Conservation (phyloP, 1,140 invertebrate species). For the Lepidotrigona ventralis region DNA sequence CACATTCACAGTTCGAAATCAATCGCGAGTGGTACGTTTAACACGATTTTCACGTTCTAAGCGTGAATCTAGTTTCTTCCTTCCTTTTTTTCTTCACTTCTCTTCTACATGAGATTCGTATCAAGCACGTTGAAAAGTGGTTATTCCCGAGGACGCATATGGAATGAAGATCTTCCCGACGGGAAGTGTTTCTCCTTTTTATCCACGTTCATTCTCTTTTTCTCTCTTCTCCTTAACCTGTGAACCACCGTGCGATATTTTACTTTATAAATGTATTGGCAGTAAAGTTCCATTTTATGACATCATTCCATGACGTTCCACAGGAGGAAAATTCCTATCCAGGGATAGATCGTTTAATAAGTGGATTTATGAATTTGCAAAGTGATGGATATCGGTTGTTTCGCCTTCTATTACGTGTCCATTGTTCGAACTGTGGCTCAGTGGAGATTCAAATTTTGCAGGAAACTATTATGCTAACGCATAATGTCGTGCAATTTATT, state of each 20-base stretch:
- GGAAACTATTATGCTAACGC: background rate
- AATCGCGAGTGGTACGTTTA: background rate
- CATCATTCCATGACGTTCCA: background rate
- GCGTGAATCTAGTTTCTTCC: background rate
- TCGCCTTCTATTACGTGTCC: too few relatives aligned
- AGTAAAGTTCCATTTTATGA: background rate
- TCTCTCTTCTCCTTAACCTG: background rate
- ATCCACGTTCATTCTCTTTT: too few relatives aligned
- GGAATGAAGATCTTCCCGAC: background rate
- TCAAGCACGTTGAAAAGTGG: background rate
- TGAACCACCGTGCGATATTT: background rate
- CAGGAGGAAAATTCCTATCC: background rate
- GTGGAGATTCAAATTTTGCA: background rate
- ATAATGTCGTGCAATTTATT: background rate
- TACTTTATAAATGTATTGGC: background rate
- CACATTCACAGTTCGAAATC: background rate
- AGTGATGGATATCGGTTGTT: background rate
- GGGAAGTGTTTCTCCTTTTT: background rate
- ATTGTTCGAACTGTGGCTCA: background rate
- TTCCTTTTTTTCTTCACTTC: background rate
- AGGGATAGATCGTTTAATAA: background rate
- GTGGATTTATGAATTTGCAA: too few relatives aligned
- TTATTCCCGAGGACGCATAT: constrained; percentile 1
- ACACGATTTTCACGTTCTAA: background rate
- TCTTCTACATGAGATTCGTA: background rate